Conservation (phyloP, 2,888 invertebrate species). For the Ellobium chinense region DNA sequence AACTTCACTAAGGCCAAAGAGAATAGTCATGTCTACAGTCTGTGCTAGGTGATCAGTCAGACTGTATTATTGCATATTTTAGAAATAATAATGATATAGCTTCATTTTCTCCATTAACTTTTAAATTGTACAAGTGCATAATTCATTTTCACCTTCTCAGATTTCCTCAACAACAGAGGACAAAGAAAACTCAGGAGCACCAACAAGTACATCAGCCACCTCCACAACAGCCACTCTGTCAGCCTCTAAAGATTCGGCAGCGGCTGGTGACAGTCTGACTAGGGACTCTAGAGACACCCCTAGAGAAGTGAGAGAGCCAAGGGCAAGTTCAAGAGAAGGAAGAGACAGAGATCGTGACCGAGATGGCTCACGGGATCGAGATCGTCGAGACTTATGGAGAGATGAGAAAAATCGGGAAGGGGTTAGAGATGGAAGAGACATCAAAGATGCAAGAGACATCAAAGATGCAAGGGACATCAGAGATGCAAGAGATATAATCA, state of each 20-base stretch:
- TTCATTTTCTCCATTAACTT: no score
- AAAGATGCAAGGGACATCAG: neutral
- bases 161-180: conserved; percentile 43
- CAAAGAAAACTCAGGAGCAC: conserved; percentile 41
- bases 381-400: conserved; percentile 42
- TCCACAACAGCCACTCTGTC: conserved; percentile 3
- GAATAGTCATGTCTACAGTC: no score
- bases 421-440: conserved; percentile 31
- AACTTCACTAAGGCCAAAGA: no score
- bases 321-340: conserved; percentile 30
- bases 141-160: conserved; percentile 1
- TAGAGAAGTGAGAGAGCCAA: conserved; percentile 25
- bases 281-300: conserved; percentile 1
- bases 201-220: neutral
- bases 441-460: neutral
- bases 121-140: no score
- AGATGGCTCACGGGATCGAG: conserved; percentile 30
- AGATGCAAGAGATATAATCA: neutral
- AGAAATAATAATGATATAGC: no score
- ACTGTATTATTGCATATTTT: no score
- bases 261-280: neutral
- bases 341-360: conserved; percentile 41
- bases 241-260: neutral
- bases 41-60: no score
- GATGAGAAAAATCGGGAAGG: conserved; percentile 36